Conservation (phyloP, 1,140 invertebrate species). For the Riptortus pedestris region DNA sequence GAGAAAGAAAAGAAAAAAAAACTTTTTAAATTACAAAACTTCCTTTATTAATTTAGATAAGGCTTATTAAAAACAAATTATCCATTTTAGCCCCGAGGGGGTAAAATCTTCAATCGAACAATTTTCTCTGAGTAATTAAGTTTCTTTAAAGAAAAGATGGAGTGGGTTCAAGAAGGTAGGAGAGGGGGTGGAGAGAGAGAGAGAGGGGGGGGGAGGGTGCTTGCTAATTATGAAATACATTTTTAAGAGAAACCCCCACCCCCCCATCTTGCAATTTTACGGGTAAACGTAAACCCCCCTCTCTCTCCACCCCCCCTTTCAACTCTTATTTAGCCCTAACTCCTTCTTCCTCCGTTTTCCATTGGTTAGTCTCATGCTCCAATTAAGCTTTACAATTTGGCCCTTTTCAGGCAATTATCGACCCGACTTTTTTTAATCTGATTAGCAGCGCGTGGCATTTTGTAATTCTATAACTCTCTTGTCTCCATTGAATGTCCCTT, state of each 20-base stretch:
- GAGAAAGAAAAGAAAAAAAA: neutral
- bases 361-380: neutral
- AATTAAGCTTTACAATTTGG: neutral
- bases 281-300: too few species aligned
- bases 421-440: too few species aligned
- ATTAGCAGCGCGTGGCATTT: too few species aligned
- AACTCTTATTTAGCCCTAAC: neutral
- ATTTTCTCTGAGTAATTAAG: conserved; percentile 18
- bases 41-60: conserved; percentile 19
- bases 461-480: too few species aligned
- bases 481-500: too few species aligned
- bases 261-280: too few species aligned
- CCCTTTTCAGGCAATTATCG: too few species aligned
- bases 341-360: neutral
- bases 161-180: neutral
- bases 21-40: conserved; percentile 18
- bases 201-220: neutral
- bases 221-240: conserved; percentile 1
- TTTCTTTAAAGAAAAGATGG: conserved; percentile 9
- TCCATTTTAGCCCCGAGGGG: neutral
- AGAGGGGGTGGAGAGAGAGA: neutral
- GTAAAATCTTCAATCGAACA: conserved; percentile 12
- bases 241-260: neutral
- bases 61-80: conserved; percentile 21
- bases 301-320: neutral